Conservation (phyloP, 2,113 vertebrate genomes). For the Pollimyrus isidori region DNA sequence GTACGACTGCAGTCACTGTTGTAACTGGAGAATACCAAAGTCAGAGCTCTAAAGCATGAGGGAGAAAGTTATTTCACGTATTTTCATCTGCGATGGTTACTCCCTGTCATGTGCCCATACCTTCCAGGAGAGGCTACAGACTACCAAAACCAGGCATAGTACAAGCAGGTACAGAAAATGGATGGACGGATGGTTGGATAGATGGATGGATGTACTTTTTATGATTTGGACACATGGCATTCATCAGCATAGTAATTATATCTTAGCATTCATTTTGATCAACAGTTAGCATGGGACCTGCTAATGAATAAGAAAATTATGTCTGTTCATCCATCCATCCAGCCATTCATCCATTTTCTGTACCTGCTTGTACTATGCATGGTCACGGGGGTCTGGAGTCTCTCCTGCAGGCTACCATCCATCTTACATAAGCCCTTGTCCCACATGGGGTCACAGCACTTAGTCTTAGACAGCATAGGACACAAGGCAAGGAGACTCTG, state of each 20-base stretch:
- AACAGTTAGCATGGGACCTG: neutral
- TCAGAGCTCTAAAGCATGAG: neutral
- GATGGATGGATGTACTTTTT: neutral
- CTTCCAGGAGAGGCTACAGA: neutral
- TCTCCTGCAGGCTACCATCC: neutral
- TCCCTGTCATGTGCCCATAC: neutral
- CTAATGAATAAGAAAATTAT: neutral
- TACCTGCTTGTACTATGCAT: neutral
- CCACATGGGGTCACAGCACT: no score
- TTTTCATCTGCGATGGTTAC: neutral
- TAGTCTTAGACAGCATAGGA: neutral
- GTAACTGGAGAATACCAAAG: constrained; percentile 42
- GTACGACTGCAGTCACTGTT: constrained; percentile 37
- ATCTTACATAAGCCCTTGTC: neutral
- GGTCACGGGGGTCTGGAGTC: neutral
- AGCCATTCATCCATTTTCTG: neutral
- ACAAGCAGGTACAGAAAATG: neutral
- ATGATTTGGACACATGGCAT: neutral
- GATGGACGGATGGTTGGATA: neutral
- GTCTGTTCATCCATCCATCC: neutral
- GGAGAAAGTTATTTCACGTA: neutral
- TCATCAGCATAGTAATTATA: neutral
- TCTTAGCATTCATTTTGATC: neutral
- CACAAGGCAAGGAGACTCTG: neutral
- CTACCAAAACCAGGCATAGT: neutral